Percentiles rank a stretch among this genome's conserved stretches.
phyloP scores from a whole-genome alignment of 2,888 invertebrate species.

The Habroteleia sp. region DNA sequence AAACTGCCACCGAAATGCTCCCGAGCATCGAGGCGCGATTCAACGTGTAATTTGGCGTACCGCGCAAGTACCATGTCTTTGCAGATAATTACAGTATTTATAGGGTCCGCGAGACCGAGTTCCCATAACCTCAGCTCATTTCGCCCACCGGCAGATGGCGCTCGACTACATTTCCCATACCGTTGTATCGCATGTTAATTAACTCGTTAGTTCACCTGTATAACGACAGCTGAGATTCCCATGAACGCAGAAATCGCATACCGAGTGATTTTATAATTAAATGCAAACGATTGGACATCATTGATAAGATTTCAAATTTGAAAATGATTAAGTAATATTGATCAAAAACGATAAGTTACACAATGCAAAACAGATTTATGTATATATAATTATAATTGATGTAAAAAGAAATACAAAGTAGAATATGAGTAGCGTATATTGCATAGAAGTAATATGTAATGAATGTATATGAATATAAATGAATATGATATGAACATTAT shows the following conservation, averaged over 20 bases:
- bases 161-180: conserved; percentile 66
- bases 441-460: too few species aligned
- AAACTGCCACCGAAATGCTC: conserved; percentile 60
- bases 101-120: conserved; percentile 75
- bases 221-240: conserved; percentile 73
- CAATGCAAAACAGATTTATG: too few species aligned
- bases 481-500: too few species aligned
- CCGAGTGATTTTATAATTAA: conserved; percentile 21
- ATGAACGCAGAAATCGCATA: conserved; percentile 67
- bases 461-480: too few species aligned
- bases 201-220: conserved; percentile 66
- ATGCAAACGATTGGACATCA: not conserved
- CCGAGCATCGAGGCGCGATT: conserved; percentile 64
- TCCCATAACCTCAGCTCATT: conserved; percentile 77
- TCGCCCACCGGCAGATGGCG: conserved; percentile 66
- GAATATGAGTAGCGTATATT: too few species aligned
- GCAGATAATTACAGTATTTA: conserved; percentile 78
- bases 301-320: conserved; percentile 7
- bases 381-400: too few species aligned
- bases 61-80: conserved; percentile 77
- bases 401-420: too few species aligned
- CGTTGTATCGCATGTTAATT: conserved; percentile 57
- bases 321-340: too few species aligned
- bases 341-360: too few species aligned
- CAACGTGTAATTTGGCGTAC: conserved; percentile 72